Percentiles rank a stretch among this genome's conserved stretches.
Conservation (phyloP, 1,140 invertebrate genomes). For the Zaprionus vittiger region DNA sequence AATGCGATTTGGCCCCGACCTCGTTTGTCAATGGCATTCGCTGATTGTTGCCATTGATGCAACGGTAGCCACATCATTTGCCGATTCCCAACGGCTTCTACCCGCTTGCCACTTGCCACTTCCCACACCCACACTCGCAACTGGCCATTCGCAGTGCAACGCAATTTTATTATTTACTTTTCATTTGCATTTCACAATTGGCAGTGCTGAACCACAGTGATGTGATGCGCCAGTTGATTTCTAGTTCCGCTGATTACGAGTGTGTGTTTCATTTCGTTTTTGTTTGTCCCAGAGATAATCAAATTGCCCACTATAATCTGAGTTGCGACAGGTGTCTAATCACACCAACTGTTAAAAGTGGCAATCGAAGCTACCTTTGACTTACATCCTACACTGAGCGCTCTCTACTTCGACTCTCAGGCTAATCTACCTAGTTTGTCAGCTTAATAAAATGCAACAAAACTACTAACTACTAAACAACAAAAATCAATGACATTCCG, state of each 20-base stretch:
- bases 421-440: neutral
- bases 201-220: conserved; percentile 22
- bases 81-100: conserved; percentile 33
- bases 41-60: conserved; percentile 68
- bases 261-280: conserved; percentile 40
- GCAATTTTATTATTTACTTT: conserved; percentile 66
- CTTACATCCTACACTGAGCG: neutral
- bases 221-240: conserved; percentile 46
- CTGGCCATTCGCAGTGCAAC: conserved; percentile 28
- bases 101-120: neutral
- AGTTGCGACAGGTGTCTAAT: neutral
- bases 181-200: conserved; percentile 72
- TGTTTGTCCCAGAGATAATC: conserved; percentile 20
- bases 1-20: conserved; percentile 66
- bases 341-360: neutral
- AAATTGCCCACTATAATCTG: conserved; percentile 4
- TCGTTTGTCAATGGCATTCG: conserved; percentile 50
- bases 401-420: neutral
- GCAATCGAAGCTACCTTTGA: neutral
- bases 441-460: neutral
- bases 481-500: neutral
- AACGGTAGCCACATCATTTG: conserved; percentile 68
- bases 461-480: neutral
- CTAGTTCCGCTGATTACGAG: conserved; percentile 57
- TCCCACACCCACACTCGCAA: neutral